Percentiles rank a stretch among this genome's conserved stretches.
phyloP scores from a whole-genome alignment of 1,140 invertebrate genomes.

The Drosophila miranda region DNA sequence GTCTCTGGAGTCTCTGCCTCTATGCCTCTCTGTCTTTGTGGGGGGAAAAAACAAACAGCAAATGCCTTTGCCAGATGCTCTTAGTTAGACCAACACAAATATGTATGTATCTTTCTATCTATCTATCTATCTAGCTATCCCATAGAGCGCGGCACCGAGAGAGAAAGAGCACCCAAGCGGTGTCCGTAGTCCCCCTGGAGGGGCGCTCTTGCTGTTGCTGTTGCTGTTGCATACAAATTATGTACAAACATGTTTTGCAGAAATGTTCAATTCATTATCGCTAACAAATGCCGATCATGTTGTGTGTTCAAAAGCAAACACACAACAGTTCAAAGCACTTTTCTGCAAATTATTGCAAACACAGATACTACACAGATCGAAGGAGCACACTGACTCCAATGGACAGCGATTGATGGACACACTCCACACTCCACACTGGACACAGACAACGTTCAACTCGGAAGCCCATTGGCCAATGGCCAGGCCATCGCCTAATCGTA shows the following conservation, averaged over 20 bases:
- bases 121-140: constrained; percentile 15
- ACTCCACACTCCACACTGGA: too few relatives aligned
- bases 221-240: constrained; percentile 72
- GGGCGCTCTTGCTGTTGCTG: too few relatives aligned
- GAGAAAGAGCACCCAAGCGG: constrained; percentile 27
- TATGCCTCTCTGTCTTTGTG: constrained; percentile 22
- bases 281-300: constrained; percentile 82
- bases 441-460: constrained; percentile 22
- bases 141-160: constrained; percentile 11
- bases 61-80: constrained; percentile 66
- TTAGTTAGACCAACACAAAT: constrained; percentile 74
- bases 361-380: constrained; percentile 43
- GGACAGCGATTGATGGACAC: neutral
- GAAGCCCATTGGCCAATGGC: constrained; percentile 34
- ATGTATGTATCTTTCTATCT: constrained; percentile 15
- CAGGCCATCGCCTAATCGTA: constrained; percentile 47
- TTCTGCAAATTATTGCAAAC: constrained; percentile 74
- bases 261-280: constrained; percentile 82
- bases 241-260: constrained; percentile 80
- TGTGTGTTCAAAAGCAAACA: constrained; percentile 62
- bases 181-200: neutral
- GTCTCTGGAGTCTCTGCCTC: constrained; percentile 7
- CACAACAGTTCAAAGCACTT: constrained; percentile 75
- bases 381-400: constrained; percentile 9
- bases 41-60: constrained; percentile 52